Base-by-base conservation (phyloP, 2,888 invertebrate genomes). In the Lysandra bellargus region DNA sequence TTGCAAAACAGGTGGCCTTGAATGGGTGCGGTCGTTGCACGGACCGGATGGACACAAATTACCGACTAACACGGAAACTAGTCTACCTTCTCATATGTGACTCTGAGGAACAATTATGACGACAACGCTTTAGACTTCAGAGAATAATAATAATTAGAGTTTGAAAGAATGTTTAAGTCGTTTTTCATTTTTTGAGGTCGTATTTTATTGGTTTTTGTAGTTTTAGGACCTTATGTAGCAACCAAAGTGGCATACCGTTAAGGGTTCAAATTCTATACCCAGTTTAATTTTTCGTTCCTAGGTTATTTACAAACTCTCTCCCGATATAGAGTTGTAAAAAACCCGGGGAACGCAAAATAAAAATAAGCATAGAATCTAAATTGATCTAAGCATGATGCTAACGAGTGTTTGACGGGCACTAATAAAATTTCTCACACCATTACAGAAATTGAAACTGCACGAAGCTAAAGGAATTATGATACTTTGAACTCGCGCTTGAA, bases 1-100 rank as follows among this genome's bases (percentile, higher is more conserved):
- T 80, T 82, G 82, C 81, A 83, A 88, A 87, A 86, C 84, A 85
- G 83, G 87, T 88, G 90, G 87, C 90, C 90, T 91, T 91, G 90
- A 88, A 88, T 84, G 84, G 85, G 86, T 79, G 86, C 88, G 87
- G 87, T 85, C 86, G 85, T 83, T 86, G 85, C 85, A 86, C 85
- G 85, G 84, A 85, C 81, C 83, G 84, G 84, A 83, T 80, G 84
- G 84, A 82, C 80, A 84, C 86, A 87, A 88, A 89, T 88, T 87
- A 87, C 87, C 81, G 85, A 85, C 83, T 80, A 81, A 83, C 85
- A 85, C 85, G 84, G 83, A 86, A 88, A 88, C 89, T 86, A 83
- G 88, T 86, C 85, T 84, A 77, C 80, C 75, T 69, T 64, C 78
- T 76, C 77, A 40, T 79, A 74, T 53, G 44, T 74, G 61, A 78